Evolutionary conservation across 2,113 vertebrate species (phyloP).

Genomic region (Zosterops pallidus): DNA sequence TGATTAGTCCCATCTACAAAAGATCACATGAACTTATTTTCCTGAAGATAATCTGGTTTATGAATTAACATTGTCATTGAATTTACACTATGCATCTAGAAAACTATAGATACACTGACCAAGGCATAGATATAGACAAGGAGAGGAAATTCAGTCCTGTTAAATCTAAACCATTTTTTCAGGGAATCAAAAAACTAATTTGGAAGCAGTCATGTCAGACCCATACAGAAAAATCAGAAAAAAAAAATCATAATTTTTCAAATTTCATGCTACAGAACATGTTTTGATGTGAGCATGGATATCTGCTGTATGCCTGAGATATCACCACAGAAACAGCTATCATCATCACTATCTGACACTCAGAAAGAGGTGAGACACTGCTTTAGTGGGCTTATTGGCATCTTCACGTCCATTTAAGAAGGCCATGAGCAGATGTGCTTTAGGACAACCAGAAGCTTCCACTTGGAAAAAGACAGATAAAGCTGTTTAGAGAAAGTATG

Average conservation of each 20-base stretch:
- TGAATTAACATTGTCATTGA: background rate
- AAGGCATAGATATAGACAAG: background rate
- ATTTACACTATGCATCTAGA: background rate
- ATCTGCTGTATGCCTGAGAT: background rate
- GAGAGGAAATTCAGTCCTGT: background rate
- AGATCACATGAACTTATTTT: background rate
- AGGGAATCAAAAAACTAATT: background rate
- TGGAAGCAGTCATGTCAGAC: background rate
- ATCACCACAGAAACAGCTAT: background rate
- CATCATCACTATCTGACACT: background rate
- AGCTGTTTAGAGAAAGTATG: background rate
- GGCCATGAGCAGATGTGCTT: background rate
- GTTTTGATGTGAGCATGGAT: accelerated
- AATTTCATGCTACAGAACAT: background rate
- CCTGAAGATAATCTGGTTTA: background rate
- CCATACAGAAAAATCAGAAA: background rate
- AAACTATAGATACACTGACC: background rate
- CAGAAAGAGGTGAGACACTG: background rate
- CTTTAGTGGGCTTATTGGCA: background rate
- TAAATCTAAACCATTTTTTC: background rate
- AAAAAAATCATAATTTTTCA: background rate
- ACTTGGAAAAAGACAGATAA: background rate
- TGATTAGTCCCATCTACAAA: background rate
- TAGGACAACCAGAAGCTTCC: background rate
- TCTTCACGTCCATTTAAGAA: background rate